Evolutionary conservation across 1,140 invertebrate genomes (phyloP).

Genomic region (Nasonia vitripennis): DNA sequence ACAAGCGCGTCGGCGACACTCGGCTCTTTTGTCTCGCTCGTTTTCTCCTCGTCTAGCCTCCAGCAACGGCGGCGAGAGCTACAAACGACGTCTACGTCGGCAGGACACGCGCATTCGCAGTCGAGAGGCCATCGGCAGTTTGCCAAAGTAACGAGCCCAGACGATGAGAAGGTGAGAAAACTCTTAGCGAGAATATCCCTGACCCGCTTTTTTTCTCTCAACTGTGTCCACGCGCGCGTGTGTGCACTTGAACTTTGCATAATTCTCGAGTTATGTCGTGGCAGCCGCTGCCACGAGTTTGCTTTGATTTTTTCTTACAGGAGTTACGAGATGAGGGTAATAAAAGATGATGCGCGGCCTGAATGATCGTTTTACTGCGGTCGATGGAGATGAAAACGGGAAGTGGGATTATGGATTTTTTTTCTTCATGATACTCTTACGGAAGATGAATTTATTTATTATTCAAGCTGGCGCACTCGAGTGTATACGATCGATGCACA

Average conservation of each 20-base stretch:
- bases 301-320: no score
- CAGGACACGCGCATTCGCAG: neutral
- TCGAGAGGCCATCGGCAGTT: neutral
- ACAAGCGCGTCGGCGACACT: neutral
- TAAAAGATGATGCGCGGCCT: no score
- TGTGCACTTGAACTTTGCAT: neutral
- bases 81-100: neutral
- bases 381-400: neutral
- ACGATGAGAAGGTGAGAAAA: neutral
- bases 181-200: neutral
- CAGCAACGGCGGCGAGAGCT: neutral
- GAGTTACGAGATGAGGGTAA: no score
- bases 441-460: no score
- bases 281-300: neutral
- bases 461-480: neutral
- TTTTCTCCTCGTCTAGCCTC: neutral
- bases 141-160: conserved; percentile 16
- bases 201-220: conserved; percentile 17
- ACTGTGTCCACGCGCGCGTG: neutral
- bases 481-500: neutral
- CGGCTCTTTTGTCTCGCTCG: neutral
- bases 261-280: neutral
- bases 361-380: neutral
- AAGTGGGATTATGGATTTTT: no score
- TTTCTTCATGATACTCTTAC: no score